Conservation (phyloP, 23 tunicate species). For the Phallusia fumigata region DNA sequence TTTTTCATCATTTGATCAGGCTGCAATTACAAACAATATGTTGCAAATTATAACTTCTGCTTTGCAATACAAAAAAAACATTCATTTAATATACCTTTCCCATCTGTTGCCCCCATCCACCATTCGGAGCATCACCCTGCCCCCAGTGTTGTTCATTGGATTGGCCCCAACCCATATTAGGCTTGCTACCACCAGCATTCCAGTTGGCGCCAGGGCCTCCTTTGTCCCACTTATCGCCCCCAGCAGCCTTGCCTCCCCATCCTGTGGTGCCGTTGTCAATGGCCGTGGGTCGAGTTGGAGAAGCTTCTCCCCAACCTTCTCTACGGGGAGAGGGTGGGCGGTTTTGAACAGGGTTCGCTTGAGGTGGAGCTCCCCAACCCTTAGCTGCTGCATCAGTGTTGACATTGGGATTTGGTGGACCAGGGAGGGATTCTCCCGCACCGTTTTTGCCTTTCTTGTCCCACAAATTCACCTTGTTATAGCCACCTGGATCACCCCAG, state of each 20-base stretch:
- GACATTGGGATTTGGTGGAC: conserved; percentile 30
- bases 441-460: conserved; percentile 53
- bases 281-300: conserved; percentile 34
- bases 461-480: conserved; percentile 82
- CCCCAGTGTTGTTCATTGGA: conserved; percentile 69
- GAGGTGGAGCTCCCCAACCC: conserved; percentile 79
- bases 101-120: conserved; percentile 49
- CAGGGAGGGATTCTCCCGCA: conserved; percentile 5
- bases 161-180: conserved; percentile 48
- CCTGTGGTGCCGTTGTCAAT: conserved; percentile 65
- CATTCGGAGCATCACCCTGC: conserved; percentile 26
- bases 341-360: conserved; percentile 35
- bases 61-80: not conserved
- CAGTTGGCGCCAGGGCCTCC: conserved; percentile 28
- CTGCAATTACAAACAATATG: not conserved
- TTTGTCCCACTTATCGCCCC: conserved; percentile 39
- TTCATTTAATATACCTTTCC: conserved; percentile 13
- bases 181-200: conserved; percentile 33
- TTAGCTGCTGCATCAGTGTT: conserved; percentile 26
- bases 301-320: conserved; percentile 57
- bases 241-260: conserved; percentile 47
- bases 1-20: conserved; percentile 30
- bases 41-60: not conserved
- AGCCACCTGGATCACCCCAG: conserved; percentile 88
- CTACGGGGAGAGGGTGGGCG: conserved; percentile 59